phyloP scores from a whole-genome alignment of 2,888 invertebrate species.

The Heliconius sara region DNA sequence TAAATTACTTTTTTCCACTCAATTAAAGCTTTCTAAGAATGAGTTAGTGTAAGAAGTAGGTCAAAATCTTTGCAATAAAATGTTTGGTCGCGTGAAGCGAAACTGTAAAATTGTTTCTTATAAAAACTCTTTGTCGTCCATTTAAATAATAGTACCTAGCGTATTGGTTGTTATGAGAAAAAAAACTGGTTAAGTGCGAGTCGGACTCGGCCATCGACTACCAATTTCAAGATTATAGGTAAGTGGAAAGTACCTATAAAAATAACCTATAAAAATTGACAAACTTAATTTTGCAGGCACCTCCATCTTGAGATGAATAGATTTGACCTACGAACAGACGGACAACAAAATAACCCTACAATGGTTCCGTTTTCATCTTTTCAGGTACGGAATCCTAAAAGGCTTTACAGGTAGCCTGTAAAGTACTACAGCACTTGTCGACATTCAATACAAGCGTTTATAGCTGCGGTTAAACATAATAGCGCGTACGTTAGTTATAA shows the following conservation, averaged over 20 bases:
- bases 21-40: constrained; percentile 21
- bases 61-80: constrained; percentile 26
- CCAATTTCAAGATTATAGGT: too few relatives aligned
- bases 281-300: too few relatives aligned
- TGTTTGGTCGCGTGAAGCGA: constrained; percentile 26
- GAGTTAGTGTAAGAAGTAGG: constrained; percentile 14
- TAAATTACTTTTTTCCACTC: constrained; percentile 11
- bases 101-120: constrained; percentile 26
- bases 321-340: too few relatives aligned
- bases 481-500: constrained; percentile 40
- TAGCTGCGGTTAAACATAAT: constrained; percentile 38
- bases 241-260: too few relatives aligned
- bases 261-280: too few relatives aligned
- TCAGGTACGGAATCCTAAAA: not conserved
- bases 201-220: too few relatives aligned
- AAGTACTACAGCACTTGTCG: constrained; percentile 29
- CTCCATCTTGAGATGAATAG: too few relatives aligned
- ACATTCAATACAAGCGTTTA: constrained; percentile 40
- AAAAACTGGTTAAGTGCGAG: not conserved
- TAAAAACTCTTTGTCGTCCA: constrained; percentile 18
- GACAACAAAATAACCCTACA: too few relatives aligned
- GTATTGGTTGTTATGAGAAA: constrained; percentile 8
- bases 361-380: too few relatives aligned
- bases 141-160: constrained; percentile 18
- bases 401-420: constrained; percentile 27